phyloP scores from a whole-genome alignment of 2,113 vertebrate genomes.

The Hepsetus odoe region DNA sequence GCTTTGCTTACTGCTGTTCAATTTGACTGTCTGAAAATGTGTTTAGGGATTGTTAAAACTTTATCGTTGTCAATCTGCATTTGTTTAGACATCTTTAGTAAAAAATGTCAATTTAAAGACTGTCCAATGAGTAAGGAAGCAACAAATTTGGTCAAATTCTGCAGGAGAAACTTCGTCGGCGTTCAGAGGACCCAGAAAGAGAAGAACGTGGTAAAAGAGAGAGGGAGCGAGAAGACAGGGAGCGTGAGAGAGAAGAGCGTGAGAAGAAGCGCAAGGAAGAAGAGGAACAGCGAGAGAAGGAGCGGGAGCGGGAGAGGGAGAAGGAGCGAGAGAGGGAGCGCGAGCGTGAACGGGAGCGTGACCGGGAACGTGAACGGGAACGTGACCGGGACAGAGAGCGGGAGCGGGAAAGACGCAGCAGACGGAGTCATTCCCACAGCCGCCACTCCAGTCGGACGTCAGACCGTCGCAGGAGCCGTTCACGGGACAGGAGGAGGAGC shows the following conservation, averaged over 20 bases:
- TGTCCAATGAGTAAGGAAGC: not conserved
- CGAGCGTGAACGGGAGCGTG: constrained; percentile 79
- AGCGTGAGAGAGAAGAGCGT: constrained; percentile 79
- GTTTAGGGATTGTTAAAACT: too few species aligned
- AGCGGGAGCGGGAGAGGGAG: constrained; percentile 83
- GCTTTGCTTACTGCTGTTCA: too few species aligned
- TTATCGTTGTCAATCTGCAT: not conserved
- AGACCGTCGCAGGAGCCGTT: constrained; percentile 89
- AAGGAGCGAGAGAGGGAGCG: constrained; percentile 81
- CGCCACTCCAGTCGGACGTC: constrained; percentile 91
- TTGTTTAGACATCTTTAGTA: not conserved
- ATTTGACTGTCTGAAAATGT: too few species aligned
- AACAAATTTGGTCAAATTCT: not conserved
- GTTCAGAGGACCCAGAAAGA: constrained; percentile 73
- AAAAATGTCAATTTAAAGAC: too few species aligned
- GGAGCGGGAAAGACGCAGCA: constrained; percentile 82
- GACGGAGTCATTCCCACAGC: constrained; percentile 90
- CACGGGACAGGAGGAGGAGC: constrained; percentile 91
- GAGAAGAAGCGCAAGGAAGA: constrained; percentile 81
- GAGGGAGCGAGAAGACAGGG: constrained; percentile 79
- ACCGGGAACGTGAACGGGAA: constrained; percentile 79
- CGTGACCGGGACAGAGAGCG: constrained; percentile 71
- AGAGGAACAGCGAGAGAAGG: constrained; percentile 79
- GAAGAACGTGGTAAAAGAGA: constrained; percentile 76
- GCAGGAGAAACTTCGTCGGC: constrained; percentile 78